Percentiles rank a stretch among this genome's conserved stretches.
phyloP scores from a whole-genome alignment of 2,888 invertebrate species.

The Amphipoea lucens region DNA sequence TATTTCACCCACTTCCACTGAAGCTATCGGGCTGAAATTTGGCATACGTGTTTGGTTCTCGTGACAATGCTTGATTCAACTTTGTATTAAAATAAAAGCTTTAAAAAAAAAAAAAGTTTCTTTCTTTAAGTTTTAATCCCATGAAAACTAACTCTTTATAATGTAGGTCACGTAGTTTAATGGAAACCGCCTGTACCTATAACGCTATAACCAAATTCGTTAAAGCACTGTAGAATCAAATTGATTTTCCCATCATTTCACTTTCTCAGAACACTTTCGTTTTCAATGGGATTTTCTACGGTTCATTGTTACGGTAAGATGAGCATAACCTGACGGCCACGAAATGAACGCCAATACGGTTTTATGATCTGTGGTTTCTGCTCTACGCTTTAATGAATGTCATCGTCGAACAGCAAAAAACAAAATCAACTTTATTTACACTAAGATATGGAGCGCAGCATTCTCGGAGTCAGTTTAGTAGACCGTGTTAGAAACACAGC shows the following conservation, averaged over 20 bases:
- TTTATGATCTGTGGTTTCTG: no score
- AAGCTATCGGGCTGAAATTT: no score
- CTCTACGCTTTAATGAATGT: neutral
- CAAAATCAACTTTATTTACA: neutral
- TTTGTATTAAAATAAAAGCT: no score
- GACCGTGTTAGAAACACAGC: neutral
- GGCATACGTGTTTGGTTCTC: no score
- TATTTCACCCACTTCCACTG: no score
- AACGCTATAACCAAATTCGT: constrained; percentile 28
- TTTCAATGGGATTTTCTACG: constrained; percentile 51
- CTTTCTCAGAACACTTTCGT: constrained; percentile 66
- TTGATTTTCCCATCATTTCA: constrained; percentile 61
- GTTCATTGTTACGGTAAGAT: constrained; percentile 32
- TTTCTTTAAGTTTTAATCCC: no score
- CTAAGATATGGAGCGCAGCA: neutral
- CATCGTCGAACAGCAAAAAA: neutral
- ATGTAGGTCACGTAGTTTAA: neutral
- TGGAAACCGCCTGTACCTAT: constrained; percentile 1
- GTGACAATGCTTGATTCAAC: no score
- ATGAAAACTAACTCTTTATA: neutral
- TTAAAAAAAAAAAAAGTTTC: no score
- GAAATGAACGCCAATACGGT: neutral
- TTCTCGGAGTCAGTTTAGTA: neutral
- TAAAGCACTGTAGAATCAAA: constrained; percentile 33
- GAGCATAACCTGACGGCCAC: constrained; percentile 1